Base-by-base conservation (phyloP, 2,888 invertebrate genomes). In the Lasioglossum pauxillum region DNA sequence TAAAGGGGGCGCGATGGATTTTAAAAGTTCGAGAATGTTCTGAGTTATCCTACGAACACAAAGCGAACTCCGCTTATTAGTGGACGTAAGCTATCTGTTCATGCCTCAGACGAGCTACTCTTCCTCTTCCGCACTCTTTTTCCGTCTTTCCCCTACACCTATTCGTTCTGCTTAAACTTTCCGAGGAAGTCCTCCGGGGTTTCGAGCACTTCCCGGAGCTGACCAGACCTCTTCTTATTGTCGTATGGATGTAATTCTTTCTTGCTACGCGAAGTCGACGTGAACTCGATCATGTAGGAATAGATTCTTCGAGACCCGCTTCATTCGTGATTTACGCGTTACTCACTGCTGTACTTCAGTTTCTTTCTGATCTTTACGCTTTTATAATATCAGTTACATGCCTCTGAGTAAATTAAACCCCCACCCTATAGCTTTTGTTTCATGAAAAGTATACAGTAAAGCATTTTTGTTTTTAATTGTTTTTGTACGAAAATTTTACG, bases 81-180 rank as follows among this genome's bases (percentile, higher is more conserved):
- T 41, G 38, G 67, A 81, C 46, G 77, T 80, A 85, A 85, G 41
- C 60, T 75, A 76, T 81, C 64, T 35, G 67, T 74, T 79, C 64
- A 57, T 80, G 77, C 53, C 64, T 67, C 67, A 35, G 19, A 75
- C 85, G 49, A 78, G 78, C 46, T 78, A 74, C 74, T 75, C 80
- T 84, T 80, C 74, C 57, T 67, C 77, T 60, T 27, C 35, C 60
- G 67, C 38, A 38, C 10, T 38, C 67, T 35, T 35, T 67, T 69
- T 69, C 38, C 23, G 35, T 10, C 23, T 8, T 23, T 5, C 5
- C 35, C 38, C 71, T 35, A 67, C 72, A 73, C 80, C 80, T 69
- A 83, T 85, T 83, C 80, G 46, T 77, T 64, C 75, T 80, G 71
- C 85, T 85, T 86, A 76, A 86, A 85, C 86, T 86, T 85, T 80